phyloP scores from a whole-genome alignment of 2,888 invertebrate genomes.

The Drosophila antonietae region DNA sequence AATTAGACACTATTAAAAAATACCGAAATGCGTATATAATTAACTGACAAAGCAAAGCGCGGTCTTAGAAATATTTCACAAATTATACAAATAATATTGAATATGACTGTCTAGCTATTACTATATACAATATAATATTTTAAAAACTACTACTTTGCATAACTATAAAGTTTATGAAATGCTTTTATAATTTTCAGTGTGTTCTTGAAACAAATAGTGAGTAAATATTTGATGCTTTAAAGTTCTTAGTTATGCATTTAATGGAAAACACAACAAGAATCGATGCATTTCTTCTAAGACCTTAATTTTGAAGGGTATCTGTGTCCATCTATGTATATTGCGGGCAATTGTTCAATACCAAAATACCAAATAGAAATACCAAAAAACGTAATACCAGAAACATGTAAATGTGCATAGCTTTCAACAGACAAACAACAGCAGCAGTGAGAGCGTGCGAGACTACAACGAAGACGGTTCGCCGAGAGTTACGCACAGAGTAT shows the following conservation, averaged over 20 bases:
- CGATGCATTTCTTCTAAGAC: neutral
- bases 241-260: neutral
- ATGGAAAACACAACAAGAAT: neutral
- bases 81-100: no score
- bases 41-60: neutral
- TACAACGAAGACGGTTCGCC: conserved; percentile 55
- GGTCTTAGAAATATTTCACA: neutral
- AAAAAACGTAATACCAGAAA: conserved; percentile 18
- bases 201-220: neutral
- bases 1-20: neutral
- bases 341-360: neutral
- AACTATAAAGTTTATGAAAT: no score
- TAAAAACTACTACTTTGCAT: neutral
- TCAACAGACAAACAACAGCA: conserved; percentile 23
- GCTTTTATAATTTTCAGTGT: no score
- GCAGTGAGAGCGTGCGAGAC: conserved; percentile 51
- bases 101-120: no score
- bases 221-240: neutral
- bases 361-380: conserved; percentile 24
- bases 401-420: conserved; percentile 10
- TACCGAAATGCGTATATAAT: neutral
- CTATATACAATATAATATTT: neutral
- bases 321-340: neutral
- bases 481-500: conserved; percentile 61
- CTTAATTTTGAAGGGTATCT: neutral